These are phyloP conservation scores for Enteromius thamalakanensis DNA, from an alignment of 2,797 vertebrate species.

Conservation along the genomic window DNA sequence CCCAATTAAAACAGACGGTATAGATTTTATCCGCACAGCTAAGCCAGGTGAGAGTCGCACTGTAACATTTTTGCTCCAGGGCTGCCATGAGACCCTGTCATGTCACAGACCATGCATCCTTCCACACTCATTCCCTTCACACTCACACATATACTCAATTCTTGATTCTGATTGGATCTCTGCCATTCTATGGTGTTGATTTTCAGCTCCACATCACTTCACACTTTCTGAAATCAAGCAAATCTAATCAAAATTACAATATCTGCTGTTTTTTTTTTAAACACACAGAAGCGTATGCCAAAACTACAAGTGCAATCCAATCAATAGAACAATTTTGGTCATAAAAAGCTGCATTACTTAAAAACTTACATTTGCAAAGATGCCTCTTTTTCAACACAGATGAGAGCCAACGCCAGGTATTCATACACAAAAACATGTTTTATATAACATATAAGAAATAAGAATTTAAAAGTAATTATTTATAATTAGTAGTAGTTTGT, in stretches of 20 bases:
- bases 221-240: neutral
- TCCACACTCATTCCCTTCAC: neutral
- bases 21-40: conserved; percentile 47
- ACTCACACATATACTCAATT: neutral
- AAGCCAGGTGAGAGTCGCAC: conserved; percentile 18
- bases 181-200: neutral
- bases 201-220: neutral
- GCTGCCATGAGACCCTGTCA: neutral
- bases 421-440: neutral
- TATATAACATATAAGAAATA: neutral
- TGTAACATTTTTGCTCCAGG: conserved; percentile 38
- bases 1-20: conserved; percentile 47
- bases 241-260: neutral
- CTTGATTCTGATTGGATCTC: conserved; percentile 8
- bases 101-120: neutral
- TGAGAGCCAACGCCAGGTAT: neutral
- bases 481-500: no score
- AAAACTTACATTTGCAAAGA: neutral
- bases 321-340: neutral
- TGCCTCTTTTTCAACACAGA: neutral
- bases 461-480: no score
- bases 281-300: neutral
- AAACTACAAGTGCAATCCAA: neutral
- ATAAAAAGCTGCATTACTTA: neutral
- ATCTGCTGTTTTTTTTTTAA: neutral